Base-by-base conservation (phyloP, 2,888 invertebrate species). In the Drosophila nigricruria region DNA sequence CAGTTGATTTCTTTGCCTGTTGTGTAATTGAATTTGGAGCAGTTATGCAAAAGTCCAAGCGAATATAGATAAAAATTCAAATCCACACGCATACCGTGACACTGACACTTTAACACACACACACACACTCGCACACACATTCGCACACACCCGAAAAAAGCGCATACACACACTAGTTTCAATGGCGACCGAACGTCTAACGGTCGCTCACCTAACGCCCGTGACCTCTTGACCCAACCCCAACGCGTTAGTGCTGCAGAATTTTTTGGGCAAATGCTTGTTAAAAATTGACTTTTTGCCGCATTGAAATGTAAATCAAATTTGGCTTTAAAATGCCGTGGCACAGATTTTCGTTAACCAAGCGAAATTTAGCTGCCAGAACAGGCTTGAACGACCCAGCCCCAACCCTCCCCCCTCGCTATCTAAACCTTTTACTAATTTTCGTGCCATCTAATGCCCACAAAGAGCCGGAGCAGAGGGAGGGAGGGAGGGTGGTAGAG, bases 281-380 rank as follows among this genome's bases (percentile, higher is more conserved):
- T 40, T 56, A 67, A 87, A 80, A 74, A 75, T 88, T 58, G 69
- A 74, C 86, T 77, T 85, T 81, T 87, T 64, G 38, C 69, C 75
- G 70, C 81, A 77, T 89, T 73, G 70, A 73, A 89, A 89, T 81
- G 78, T 73, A 87, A 87, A 84, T 84, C 73, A 89, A 83, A 81
- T 81, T 70, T 81, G 53, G 75, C 82, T 79, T 77, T 83, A 78
- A 89, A 87, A 72, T 67, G 73, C 70, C 73, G 62, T 64, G 53
- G 61, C 81, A 72, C 81, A 89, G 78, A 81, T 87, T 87, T 81
- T 67, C 56, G 70, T 73, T 86, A 77, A 62, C 72, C 65, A 54
- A 66, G 56, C 63, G 40, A 75, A 56, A 66, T 79, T 69, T 65
- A 52, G 69, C 50, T 47, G 62, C 18, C 65, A 65, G 78, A 34